These are phyloP conservation scores for Melanerpes formicivorus DNA, from an alignment of 2,113 vertebrate species.

Conservation along the genomic window DNA sequence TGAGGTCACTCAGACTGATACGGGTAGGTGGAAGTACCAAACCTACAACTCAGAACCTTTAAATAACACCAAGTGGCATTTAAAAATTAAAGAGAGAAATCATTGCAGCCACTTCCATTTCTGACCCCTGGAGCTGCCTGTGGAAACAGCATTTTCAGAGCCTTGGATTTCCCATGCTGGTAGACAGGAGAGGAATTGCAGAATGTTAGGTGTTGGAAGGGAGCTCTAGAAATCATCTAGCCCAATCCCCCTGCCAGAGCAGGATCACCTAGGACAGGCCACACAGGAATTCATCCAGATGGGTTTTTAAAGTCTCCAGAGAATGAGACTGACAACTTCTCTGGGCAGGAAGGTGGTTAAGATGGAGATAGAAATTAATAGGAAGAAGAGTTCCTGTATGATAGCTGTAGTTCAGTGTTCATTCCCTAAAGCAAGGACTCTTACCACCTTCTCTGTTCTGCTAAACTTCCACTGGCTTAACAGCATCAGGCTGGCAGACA, in stretches of 20 bases:
- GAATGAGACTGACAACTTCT: no score
- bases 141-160: background rate
- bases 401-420: fast-evolving
- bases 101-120: background rate
- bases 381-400: background rate
- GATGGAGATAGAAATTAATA: background rate
- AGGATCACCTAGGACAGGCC: no score
- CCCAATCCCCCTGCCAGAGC: no score
- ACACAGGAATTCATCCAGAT: no score
- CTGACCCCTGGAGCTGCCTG: background rate
- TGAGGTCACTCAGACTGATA: background rate
- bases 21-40: background rate
- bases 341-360: background rate
- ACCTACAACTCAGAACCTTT: background rate
- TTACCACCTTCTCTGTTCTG: background rate
- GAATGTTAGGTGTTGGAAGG: no score
- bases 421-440: background rate
- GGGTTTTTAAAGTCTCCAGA: no score
- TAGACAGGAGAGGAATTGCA: background rate
- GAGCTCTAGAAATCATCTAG: no score
- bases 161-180: fast-evolving
- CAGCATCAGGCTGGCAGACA: background rate
- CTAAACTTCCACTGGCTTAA: background rate
- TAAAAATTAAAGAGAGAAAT: background rate
- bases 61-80: fast-evolving